Evolutionary conservation across 2,888 invertebrate species (phyloP).

Genomic region (Drosophila recens): DNA sequence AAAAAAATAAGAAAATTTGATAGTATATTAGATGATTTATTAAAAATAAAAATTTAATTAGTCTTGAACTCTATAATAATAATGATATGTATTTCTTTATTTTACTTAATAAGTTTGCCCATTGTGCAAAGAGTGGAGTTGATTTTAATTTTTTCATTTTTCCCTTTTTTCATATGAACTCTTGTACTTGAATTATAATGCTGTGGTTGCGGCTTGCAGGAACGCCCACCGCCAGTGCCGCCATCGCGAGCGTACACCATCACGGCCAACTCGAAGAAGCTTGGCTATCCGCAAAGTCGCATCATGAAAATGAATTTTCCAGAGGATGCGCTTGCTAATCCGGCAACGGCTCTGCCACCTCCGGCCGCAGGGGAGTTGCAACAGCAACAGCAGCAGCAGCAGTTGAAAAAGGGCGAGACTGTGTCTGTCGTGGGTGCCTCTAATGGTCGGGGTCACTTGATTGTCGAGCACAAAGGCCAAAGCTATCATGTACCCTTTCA

Average conservation of each 20-base stretch:
- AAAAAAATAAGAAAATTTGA: no score
- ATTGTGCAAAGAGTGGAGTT: slow-evolving; percentile 14
- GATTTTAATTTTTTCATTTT: slow-evolving; percentile 2
- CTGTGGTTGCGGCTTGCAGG: slow-evolving; percentile 86
- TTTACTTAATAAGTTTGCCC: neutral
- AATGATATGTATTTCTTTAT: neutral
- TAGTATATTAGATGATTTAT: no score
- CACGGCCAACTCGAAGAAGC: slow-evolving; percentile 94
- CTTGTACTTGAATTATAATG: slow-evolving; percentile 36
- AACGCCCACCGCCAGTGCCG: slow-evolving; percentile 96
- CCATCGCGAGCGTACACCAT: slow-evolving; percentile 96
- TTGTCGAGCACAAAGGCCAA: slow-evolving; percentile 92
- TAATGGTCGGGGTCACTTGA: slow-evolving; percentile 92
- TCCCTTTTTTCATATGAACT: slow-evolving; percentile 27
- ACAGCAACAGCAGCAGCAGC: slow-evolving; percentile 79
- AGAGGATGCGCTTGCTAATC: slow-evolving; percentile 86
- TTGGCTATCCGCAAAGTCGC: slow-evolving; percentile 96
- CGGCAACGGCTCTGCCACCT: slow-evolving; percentile 59
- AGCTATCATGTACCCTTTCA: slow-evolving; percentile 93
- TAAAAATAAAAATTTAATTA: no score
- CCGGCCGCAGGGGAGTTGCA: slow-evolving; percentile 35
- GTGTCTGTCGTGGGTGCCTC: slow-evolving; percentile 96
- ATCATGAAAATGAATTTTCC: slow-evolving; percentile 96
- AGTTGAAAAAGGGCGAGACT: slow-evolving; percentile 92
- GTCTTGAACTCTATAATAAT: no score